phyloP scores from a whole-genome alignment of 2,113 vertebrate species.

The Tachycineta bicolor region DNA sequence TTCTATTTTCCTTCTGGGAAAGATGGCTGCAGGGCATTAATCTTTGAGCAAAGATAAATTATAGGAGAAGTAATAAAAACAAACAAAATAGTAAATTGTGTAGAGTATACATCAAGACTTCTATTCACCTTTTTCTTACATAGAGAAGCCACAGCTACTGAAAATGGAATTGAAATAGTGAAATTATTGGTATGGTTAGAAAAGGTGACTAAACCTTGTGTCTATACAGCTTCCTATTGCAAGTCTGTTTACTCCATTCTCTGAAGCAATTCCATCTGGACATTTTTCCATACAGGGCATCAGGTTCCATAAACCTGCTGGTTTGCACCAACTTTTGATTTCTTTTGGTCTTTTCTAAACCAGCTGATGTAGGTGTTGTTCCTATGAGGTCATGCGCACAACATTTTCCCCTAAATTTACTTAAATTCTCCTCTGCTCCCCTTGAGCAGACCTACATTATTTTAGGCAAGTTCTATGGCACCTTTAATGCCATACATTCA shows the following conservation, averaged over 20 bases:
- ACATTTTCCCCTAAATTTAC: background rate
- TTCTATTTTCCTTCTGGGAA: conserved; percentile 29
- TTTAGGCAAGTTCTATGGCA: background rate
- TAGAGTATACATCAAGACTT: background rate
- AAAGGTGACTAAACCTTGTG: background rate
- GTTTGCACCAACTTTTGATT: background rate
- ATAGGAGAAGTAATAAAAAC: conserved; percentile 30
- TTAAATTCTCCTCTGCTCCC: background rate
- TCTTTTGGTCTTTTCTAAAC: background rate
- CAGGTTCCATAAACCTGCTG: background rate
- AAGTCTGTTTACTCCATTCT: background rate
- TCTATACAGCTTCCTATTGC: background rate
- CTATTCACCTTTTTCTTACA: background rate
- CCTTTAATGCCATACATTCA: background rate
- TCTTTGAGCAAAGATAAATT: conserved; percentile 5
- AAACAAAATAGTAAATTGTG: conserved; percentile 1
- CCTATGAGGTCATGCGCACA: background rate
- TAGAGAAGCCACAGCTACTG: background rate
- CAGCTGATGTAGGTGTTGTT: background rate
- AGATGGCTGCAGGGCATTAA: background rate
- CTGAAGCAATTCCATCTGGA: background rate
- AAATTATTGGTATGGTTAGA: background rate
- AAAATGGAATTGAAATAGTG: background rate
- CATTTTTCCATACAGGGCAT: background rate
- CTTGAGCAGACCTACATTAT: background rate